phyloP scores from a whole-genome alignment of 1,140 invertebrate genomes.

The Melipona quadrifasciata region DNA sequence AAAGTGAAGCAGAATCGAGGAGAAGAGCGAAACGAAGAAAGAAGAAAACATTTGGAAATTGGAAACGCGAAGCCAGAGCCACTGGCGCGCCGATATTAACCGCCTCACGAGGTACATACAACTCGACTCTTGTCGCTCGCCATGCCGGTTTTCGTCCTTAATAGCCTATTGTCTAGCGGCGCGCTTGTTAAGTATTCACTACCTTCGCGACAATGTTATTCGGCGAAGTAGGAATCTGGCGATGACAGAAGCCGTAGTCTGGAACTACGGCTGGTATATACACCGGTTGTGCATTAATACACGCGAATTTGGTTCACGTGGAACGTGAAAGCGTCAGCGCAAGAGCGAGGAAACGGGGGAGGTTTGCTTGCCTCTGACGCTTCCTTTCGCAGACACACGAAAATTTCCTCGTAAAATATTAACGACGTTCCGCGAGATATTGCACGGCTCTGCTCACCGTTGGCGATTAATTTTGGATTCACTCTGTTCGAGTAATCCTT shows the following conservation, averaged over 20 bases:
- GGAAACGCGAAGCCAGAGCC: too few relatives aligned
- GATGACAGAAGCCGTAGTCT: slow-evolving; percentile 35
- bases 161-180: slow-evolving; percentile 24
- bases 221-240: neutral
- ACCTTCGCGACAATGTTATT: slow-evolving; percentile 15
- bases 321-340: neutral
- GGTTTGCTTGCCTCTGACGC: neutral
- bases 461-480: neutral
- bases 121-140: neutral
- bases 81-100: neutral
- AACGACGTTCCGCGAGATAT: neutral
- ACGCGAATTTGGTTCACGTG: neutral
- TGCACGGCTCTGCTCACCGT: neutral
- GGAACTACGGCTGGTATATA: neutral
- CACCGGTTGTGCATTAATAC: neutral
- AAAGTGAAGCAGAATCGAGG: too few relatives aligned
- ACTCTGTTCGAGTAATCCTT: too few relatives aligned
- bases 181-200: slow-evolving; percentile 22
- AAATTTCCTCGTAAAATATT: neutral
- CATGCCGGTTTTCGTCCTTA: slow-evolving; percentile 13
- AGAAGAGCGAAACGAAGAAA: too few relatives aligned
- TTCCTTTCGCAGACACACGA: neutral
- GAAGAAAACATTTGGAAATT: too few relatives aligned
- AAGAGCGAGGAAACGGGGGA: neutral
- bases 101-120: neutral